Conservation (phyloP, 2,113 vertebrate genomes). For the Tetrax tetrax region DNA sequence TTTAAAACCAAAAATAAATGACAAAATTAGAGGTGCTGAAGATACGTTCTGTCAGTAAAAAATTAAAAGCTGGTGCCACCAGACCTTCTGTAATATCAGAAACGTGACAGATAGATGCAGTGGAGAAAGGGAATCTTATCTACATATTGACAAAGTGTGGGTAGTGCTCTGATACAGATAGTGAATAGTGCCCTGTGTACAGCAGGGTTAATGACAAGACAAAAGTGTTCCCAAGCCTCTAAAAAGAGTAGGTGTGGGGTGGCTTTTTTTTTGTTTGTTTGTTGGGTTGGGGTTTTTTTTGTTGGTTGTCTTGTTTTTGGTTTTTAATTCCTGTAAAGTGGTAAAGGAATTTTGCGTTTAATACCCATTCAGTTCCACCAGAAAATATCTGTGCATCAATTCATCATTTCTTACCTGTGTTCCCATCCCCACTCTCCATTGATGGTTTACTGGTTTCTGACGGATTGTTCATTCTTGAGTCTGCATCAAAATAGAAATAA, state of each 20-base stretch:
- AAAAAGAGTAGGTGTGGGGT: background rate
- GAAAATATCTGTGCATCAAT: background rate
- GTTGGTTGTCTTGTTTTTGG: background rate
- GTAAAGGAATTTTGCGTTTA: background rate
- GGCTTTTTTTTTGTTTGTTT: background rate
- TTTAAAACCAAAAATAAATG: background rate
- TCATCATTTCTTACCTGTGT: conserved; percentile 82
- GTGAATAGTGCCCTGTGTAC: background rate
- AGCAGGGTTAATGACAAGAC: background rate
- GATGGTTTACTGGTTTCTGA: conserved; percentile 95
- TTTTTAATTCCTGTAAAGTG: background rate
- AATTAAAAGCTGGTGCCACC: background rate
- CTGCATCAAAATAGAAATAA: conserved; percentile 79
- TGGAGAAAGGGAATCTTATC: background rate
- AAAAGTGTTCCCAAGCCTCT: background rate
- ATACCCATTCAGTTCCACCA: background rate
- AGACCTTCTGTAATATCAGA: background rate
- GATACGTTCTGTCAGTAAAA: background rate
- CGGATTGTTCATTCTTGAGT: conserved; percentile 98
- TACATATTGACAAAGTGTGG: background rate
- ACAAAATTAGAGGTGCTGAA: background rate
- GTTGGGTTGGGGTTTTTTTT: background rate
- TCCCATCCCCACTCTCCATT: conserved; percentile 91
- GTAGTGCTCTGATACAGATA: background rate
- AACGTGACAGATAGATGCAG: background rate